Evolutionary conservation across 2,888 invertebrate genomes (phyloP).

Genomic region (Erpobdella octoculata): DNA sequence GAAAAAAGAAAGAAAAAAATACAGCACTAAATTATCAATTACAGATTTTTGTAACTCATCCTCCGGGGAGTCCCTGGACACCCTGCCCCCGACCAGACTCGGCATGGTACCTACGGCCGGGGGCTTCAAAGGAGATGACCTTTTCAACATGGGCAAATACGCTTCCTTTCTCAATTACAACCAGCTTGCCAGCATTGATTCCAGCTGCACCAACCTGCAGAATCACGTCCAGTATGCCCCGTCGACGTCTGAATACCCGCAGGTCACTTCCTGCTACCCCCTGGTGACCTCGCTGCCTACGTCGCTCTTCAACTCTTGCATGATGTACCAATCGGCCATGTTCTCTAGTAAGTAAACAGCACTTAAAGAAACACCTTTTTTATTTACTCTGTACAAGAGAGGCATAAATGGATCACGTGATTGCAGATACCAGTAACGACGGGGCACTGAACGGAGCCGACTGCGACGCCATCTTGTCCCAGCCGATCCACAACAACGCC

Average conservation of each 20-base stretch:
- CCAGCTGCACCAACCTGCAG: too few relatives aligned
- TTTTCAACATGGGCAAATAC: not conserved
- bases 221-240: not conserved
- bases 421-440: not conserved
- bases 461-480: not conserved
- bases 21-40: too few relatives aligned
- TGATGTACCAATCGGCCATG: conserved; percentile 5
- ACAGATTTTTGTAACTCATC: not conserved
- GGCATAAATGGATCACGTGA: too few relatives aligned
- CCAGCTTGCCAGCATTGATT: too few relatives aligned
- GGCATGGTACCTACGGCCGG: too few relatives aligned
- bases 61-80: not conserved
- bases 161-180: conserved; percentile 11
- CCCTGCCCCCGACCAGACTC: not conserved
- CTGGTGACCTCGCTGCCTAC: not conserved
- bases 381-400: too few relatives aligned
- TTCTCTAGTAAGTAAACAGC: not conserved
- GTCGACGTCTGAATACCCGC: not conserved
- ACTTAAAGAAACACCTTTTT: too few relatives aligned
- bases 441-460: not conserved
- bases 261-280: not conserved
- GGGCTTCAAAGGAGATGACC: conserved; percentile 11
- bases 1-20: too few relatives aligned
- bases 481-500: not conserved
- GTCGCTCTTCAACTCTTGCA: not conserved